Base-by-base conservation (phyloP, 2,888 invertebrate species). In the Seladonia tumulorum region DNA sequence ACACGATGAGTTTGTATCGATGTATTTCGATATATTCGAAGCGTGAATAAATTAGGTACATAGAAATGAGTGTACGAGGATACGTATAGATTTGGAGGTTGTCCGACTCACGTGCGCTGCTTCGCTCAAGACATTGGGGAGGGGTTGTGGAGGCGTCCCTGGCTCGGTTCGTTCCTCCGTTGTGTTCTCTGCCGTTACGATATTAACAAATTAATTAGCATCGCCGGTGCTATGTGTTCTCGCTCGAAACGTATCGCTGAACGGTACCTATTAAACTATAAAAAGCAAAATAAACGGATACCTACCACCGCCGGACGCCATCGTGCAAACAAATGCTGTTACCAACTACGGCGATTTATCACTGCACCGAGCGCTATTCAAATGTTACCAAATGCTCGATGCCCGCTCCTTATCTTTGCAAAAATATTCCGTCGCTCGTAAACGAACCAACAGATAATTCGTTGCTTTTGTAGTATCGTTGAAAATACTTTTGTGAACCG, bases 271-370 rank as follows among this genome's bases (percentile, higher is more conserved):
- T 74, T 80, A 85, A 82, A 79, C 66, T 63, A 82, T 79, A 75
- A 76, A 89, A 89, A 89, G 85, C 76, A 81, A 87, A 90, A 88
- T 84, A 86, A 87, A 89, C 85, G 85, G 88, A 87, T 80, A 92
- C 92, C 83, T 89, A 94, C 94, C 94, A 92, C 93, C 92, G 90
- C 93, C 92, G 82, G 94, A 94, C 93, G 94, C 94, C 94, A 94
- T 94, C 91, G 91, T 93, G 92, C 92, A 93, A 94, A 94, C 92
- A 93, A 88, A 82, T 87, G 82, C 76, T 81, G 79, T 75, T 87
- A 78, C 91, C 90, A 90, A 90, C 90, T 71, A 77, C 60, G 35
- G 35, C 73, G 25, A 79, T 53, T 85, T 81, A 78, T 85, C 77
- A 81, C 86, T 53, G 74, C 63, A 72, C 72, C 57, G 68, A 73